Conservation (phyloP, 2,888 invertebrate species). For the Syrista parreyssii region DNA sequence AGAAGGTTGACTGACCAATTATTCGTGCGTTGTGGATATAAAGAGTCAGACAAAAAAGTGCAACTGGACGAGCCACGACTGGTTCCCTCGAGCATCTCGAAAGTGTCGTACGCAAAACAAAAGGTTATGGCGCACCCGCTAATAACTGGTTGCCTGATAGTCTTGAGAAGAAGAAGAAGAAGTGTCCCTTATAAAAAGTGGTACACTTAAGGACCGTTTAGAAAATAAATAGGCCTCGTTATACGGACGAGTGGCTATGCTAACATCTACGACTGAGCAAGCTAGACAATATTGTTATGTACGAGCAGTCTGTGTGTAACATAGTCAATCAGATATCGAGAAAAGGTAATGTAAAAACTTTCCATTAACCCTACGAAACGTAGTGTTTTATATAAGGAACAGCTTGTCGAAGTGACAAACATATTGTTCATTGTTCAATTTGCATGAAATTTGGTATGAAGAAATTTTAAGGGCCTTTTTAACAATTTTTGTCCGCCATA, state of each 20-base stretch:
- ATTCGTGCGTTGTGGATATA: neutral
- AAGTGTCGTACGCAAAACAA: neutral
- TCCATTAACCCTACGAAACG: neutral
- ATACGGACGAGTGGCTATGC: neutral
- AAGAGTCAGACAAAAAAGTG: neutral
- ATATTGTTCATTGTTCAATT: neutral
- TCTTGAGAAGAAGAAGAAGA: neutral
- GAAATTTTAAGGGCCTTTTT: neutral
- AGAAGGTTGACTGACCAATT: neutral
- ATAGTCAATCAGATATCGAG: neutral
- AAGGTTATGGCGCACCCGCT: neutral
- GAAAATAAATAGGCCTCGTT: slow-evolving; percentile 5
- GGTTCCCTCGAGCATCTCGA: neutral
- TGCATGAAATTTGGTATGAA: neutral
- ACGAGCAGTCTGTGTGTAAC: neutral
- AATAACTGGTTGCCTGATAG: neutral
- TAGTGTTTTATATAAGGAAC: neutral
- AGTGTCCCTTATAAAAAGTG: slow-evolving; percentile 5
- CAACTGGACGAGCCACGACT: neutral
- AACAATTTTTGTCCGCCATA: too few species aligned
- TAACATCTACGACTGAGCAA: neutral
- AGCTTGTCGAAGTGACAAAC: neutral
- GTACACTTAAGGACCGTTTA: slow-evolving; percentile 6
- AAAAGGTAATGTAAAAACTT: neutral
- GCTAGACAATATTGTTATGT: neutral